Evolutionary conservation across 2,113 vertebrate genomes (phyloP).

Genomic region (Bambusicola thoracicus): DNA sequence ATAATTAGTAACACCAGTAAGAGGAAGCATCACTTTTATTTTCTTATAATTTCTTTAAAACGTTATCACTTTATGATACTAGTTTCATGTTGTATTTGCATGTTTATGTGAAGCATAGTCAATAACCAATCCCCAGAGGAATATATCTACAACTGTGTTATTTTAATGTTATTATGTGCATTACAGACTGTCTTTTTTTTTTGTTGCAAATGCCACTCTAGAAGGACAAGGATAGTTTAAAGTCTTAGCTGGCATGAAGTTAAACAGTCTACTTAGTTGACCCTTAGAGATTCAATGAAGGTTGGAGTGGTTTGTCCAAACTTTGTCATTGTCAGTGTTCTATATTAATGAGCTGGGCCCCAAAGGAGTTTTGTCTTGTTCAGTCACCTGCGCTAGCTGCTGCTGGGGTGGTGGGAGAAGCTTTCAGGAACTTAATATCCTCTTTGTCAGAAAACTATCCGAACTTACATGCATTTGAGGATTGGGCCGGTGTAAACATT

Average conservation of each 20-base stretch:
- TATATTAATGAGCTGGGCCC: background rate
- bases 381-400: background rate
- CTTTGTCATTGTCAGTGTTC: background rate
- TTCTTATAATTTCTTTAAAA: background rate
- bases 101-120: background rate
- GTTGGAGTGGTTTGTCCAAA: background rate
- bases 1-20: background rate
- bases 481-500: background rate
- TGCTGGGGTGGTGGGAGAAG: background rate
- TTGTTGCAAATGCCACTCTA: background rate
- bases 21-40: background rate
- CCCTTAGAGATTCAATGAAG: background rate
- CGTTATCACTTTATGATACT: background rate
- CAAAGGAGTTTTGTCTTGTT: background rate
- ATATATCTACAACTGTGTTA: background rate
- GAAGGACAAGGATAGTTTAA: background rate
- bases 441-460: background rate
- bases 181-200: background rate
- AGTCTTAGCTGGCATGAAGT: background rate
- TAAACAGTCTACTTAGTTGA: background rate
- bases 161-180: background rate
- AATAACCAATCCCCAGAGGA: background rate
- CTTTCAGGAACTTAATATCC: background rate
- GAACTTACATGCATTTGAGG: background rate
- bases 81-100: background rate